Percentiles rank a stretch among this genome's conserved stretches.
Evolutionary conservation across 2,797 vertebrate genomes (phyloP).

Genomic region (Lepilemur ruficaudatus): DNA sequence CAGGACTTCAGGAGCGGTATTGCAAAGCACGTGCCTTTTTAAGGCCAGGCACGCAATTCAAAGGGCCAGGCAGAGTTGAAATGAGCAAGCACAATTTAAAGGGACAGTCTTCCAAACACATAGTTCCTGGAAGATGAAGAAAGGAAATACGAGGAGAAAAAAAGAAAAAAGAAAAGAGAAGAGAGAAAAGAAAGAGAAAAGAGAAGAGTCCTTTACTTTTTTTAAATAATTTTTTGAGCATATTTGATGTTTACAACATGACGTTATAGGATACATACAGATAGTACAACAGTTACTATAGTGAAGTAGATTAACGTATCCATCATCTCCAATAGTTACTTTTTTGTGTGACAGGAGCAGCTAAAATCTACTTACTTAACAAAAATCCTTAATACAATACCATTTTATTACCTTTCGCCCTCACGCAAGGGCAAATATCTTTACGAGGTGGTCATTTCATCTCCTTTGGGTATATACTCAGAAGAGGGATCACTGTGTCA

Average conservation of each 20-base stretch:
- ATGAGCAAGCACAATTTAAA: background rate
- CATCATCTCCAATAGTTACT: background rate
- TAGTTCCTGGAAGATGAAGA: background rate
- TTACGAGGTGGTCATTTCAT: background rate
- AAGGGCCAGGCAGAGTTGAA: background rate
- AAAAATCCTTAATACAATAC: background rate
- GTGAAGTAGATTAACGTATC: background rate
- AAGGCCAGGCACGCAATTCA: background rate
- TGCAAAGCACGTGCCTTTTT: background rate
- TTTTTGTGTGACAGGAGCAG: background rate
- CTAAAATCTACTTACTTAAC: background rate
- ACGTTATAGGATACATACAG: background rate
- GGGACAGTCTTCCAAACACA: background rate
- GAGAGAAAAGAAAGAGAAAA: background rate
- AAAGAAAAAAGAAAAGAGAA: too few relatives aligned
- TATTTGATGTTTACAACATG: background rate
- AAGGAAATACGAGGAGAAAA: too few relatives aligned
- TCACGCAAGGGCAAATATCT: background rate
- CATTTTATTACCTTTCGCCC: background rate
- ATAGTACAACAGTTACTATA: background rate
- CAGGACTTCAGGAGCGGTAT: background rate
- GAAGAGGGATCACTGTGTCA: background rate
- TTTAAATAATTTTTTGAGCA: background rate
- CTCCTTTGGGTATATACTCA: background rate
- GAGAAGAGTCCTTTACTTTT: background rate